These are phyloP conservation scores for Aurelia sp. DNA, from an alignment of 30 jellyfish, hydroid and myxozoan species.

Conservation along the genomic window DNA sequence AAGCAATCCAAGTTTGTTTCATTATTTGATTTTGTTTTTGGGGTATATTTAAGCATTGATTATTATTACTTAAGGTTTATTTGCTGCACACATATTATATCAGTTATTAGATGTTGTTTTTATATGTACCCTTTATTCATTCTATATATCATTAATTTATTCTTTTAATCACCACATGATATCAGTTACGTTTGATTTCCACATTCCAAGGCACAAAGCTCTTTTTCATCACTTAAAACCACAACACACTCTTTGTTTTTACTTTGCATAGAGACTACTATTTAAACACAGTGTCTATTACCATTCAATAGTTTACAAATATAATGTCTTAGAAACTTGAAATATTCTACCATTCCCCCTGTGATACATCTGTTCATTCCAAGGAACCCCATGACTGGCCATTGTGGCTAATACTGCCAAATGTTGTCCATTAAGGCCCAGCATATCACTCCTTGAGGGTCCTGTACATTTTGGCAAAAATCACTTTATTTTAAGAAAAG, in stretches of 20 bases:
- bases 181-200: conserved; percentile 1
- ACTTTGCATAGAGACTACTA: conserved; percentile 40
- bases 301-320: conserved; percentile 46
- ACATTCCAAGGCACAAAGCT: conserved; percentile 41
- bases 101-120: conserved; percentile 3
- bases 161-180: conserved; percentile 1
- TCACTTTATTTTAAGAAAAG: too few species aligned
- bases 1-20: not conserved
- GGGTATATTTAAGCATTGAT: conserved; percentile 28
- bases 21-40: not conserved
- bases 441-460: too few species aligned
- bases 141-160: conserved; percentile 30
- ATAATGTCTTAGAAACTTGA: conserved; percentile 23
- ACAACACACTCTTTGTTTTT: conserved; percentile 42
- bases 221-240: conserved; percentile 20
- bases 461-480: too few species aligned
- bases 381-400: not conserved
- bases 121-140: conserved; percentile 17
- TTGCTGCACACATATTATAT: conserved; percentile 20
- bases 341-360: conserved; percentile 22
- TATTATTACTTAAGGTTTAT: not conserved
- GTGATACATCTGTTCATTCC: conserved; percentile 3
- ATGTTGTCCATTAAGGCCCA: too few species aligned
- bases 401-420: too few species aligned
- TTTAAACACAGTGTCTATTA: conserved; percentile 47